These are phyloP conservation scores for Epistrophe eligans DNA, from an alignment of 2,888 invertebrate genomes.

Conservation along the genomic window DNA sequence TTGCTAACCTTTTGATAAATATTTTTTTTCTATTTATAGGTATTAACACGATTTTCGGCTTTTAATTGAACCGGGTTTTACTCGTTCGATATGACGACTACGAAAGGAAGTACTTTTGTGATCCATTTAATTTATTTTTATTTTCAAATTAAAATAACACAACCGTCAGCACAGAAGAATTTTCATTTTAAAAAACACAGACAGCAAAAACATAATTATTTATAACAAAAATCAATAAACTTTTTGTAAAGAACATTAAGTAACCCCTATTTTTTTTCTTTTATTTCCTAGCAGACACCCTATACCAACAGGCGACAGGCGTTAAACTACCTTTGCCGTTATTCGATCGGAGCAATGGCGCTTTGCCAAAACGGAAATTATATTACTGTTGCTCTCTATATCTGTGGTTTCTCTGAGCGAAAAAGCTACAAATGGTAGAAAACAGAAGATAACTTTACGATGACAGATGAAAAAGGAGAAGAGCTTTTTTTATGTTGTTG, in stretches of 20 bases:
- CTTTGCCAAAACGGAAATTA: conserved; percentile 57
- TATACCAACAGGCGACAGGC: conserved; percentile 69
- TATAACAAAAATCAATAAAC: conserved; percentile 62
- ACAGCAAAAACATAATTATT: neutral
- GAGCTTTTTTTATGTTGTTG: conserved; percentile 44
- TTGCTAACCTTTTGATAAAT: conserved; percentile 51
- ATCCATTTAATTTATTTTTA: conserved; percentile 3
- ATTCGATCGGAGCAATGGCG: conserved; percentile 37
- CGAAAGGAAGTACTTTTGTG: conserved; percentile 11
- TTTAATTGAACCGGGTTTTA: conserved; percentile 45
- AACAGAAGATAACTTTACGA: conserved; percentile 36
- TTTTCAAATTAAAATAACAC: neutral
- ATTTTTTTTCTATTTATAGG: neutral
- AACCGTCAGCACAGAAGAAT: neutral
- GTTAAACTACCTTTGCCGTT: conserved; percentile 65
- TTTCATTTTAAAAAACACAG: neutral
- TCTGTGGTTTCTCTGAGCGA: conserved; percentile 35
- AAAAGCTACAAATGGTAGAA: conserved; percentile 45
- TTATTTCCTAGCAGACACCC: conserved; percentile 32
- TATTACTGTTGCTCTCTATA: conserved; percentile 12
- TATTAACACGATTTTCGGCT: conserved; percentile 8
- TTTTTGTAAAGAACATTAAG: conserved; percentile 21
- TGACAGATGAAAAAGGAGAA: conserved; percentile 41
- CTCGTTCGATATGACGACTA: neutral
- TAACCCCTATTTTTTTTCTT: conserved; percentile 26